phyloP scores from a whole-genome alignment of 2,113 vertebrate species.

The Ictidomys tridecemlineatus region DNA sequence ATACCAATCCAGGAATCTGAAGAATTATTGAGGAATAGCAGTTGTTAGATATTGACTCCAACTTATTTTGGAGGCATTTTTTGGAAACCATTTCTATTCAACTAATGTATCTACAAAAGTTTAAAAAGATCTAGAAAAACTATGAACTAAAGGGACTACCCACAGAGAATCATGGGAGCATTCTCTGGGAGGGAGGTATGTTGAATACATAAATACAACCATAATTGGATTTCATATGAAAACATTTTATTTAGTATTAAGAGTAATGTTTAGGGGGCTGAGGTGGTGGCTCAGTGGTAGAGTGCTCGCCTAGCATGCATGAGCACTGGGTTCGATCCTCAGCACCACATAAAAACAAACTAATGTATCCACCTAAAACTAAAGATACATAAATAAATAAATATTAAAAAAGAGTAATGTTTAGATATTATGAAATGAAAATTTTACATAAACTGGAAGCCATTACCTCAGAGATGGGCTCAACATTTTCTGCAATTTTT shows the following conservation, averaged over 20 bases:
- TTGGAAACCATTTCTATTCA: neutral
- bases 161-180: neutral
- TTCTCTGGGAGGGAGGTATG: neutral
- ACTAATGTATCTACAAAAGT: neutral
- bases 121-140: neutral
- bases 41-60: neutral
- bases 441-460: neutral
- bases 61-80: neutral
- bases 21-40: neutral
- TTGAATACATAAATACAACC: neutral
- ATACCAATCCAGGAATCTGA: neutral
- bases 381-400: too few species aligned
- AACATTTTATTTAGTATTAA: slow-evolving; percentile 3
- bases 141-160: neutral
- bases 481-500: slow-evolving; percentile 24
- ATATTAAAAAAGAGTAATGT: neutral
- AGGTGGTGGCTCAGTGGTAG: too few species aligned
- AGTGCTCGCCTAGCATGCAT: too few species aligned
- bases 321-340: too few species aligned
- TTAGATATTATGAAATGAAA: slow-evolving; percentile 12
- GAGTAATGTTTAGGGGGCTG: neutral
- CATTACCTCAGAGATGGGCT: neutral
- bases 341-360: too few species aligned
- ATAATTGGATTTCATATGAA: neutral
- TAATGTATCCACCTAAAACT: too few species aligned